Percentiles rank a stretch among this genome's conserved stretches.
These are phyloP conservation scores for Peromyscus eremicus DNA, from an alignment of 2,797 vertebrate species.

Conservation along the genomic window DNA sequence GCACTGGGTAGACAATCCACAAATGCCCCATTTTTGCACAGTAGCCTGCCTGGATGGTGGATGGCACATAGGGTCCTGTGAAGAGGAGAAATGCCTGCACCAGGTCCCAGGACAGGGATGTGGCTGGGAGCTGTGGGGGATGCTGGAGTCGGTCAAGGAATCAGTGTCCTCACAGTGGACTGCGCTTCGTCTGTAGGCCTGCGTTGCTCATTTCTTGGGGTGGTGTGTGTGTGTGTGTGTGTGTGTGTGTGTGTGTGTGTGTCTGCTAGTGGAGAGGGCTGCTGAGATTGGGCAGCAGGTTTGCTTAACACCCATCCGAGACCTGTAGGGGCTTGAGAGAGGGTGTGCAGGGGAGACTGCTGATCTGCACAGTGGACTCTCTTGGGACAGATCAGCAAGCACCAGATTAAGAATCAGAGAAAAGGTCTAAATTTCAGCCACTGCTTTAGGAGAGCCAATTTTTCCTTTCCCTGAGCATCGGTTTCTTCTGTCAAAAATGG, in stretches of 20 bases:
- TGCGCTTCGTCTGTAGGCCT: background rate
- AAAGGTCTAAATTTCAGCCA: background rate
- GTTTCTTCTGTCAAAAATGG: background rate
- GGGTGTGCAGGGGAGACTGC: background rate
- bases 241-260: too few relatives aligned
- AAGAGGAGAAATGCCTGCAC: background rate
- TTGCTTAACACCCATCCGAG: background rate
- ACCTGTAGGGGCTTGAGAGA: background rate
- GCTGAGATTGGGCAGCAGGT: background rate
- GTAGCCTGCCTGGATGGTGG: background rate
- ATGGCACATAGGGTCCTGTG: background rate
- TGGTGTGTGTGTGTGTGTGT: too few relatives aligned
- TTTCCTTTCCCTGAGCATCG: background rate
- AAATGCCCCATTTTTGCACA: background rate
- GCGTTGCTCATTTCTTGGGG: background rate
- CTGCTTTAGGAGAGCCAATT: background rate
- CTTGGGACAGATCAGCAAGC: background rate
- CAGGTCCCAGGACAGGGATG: background rate
- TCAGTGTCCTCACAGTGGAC: background rate
- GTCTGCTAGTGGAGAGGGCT: background rate
- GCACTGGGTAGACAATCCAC: background rate
- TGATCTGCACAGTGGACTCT: background rate
- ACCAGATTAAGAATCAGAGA: background rate
- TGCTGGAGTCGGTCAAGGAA: background rate
- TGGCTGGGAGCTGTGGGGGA: background rate